Evolutionary conservation across 2,797 vertebrate genomes (phyloP), one percentile per base, ranked within the genome.

Genomic region (Schizopygopsis malacanthus): DNA sequence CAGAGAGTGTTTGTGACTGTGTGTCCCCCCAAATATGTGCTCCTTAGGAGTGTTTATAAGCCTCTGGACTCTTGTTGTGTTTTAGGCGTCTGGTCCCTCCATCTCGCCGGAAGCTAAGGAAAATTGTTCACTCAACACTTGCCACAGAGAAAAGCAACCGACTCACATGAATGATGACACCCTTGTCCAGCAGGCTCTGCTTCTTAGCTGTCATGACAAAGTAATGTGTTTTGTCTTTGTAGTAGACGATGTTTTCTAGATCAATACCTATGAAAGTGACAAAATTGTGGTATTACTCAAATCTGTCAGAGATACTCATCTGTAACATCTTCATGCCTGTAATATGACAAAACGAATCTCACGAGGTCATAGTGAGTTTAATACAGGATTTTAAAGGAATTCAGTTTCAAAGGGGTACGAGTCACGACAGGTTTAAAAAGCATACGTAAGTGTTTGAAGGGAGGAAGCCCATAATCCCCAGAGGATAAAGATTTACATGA

Each of bases 141-240:
- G 63, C 28, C 63, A 67, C 13, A 67, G 3, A 67, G 28, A 8
- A 65, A 79, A 25, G 67, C n/a, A 20, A 12, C 15, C 70, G 16
- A 94, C 98, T 67, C 94, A 99, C 98, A 2, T 97, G 95, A 50
- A 98, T 95, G 91, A 99, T 97, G 85, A 99, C 98, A 65, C 97
- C 97, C 92, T 99, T 99, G 90, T 99, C 98, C 89, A 99, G 93
- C 87, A 99, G 96, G 88, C 97, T 98, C 92, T 99, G 98, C 81
- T 99, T 99, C 94, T 99, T 99, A 80, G 98, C 98, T 0, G 98
- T 99, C 98, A 99, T 99, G 87, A 99, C 98, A 91, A 99, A 99
- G 92, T 99, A 99, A 91, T 99, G 98, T 0, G 98, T 99, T 92
- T 96, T 97, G 91, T 99, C 98, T 91, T 95, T 99, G 88, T 99